A percentile compares a stretch with the other conserved stretches of the same genome.
These are phyloP conservation scores for Ciconia stormi DNA, from an alignment of 2,113 vertebrate genomes.

Conservation along the genomic window DNA sequence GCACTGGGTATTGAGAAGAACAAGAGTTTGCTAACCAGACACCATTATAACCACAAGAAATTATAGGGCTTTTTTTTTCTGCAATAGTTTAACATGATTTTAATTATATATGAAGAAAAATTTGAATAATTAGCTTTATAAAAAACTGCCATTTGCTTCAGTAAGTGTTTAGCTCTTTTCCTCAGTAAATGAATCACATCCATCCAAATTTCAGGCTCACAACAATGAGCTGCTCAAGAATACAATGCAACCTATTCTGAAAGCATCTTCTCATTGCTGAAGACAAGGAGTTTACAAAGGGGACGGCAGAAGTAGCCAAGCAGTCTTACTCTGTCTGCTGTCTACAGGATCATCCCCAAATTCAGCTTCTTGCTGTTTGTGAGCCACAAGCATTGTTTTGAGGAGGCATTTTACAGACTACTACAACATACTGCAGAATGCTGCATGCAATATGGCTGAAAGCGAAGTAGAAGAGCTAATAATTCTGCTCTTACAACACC, in stretches of 20 bases:
- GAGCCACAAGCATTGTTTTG: neutral
- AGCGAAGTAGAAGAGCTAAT: neutral
- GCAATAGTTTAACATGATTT: constrained; percentile 44
- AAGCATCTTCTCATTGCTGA: neutral
- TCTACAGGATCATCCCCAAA: neutral
- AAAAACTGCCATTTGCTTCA: constrained; percentile 40
- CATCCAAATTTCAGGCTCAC: constrained; percentile 49
- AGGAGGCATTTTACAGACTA: neutral
- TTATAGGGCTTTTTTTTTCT: neutral
- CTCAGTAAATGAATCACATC: constrained; percentile 47
- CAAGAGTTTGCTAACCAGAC: neutral
- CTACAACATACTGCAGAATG: neutral
- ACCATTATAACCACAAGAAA: constrained; percentile 33
- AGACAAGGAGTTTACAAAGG: neutral
- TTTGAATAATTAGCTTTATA: constrained; percentile 41
- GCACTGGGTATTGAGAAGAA: neutral
- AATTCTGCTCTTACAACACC: constrained; percentile 35
- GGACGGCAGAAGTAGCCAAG: neutral
- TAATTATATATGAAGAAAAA: constrained; percentile 61
- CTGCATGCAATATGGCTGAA: neutral
- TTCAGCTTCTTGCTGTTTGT: neutral
- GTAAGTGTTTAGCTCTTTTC: constrained; percentile 37
- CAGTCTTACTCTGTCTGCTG: neutral
- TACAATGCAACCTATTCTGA: neutral
- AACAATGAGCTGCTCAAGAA: constrained; percentile 44